Evolutionary conservation across 1,140 invertebrate species (phyloP), one percentile per base, ranked within the genome.

Genomic region (Brachionus sp.): DNA sequence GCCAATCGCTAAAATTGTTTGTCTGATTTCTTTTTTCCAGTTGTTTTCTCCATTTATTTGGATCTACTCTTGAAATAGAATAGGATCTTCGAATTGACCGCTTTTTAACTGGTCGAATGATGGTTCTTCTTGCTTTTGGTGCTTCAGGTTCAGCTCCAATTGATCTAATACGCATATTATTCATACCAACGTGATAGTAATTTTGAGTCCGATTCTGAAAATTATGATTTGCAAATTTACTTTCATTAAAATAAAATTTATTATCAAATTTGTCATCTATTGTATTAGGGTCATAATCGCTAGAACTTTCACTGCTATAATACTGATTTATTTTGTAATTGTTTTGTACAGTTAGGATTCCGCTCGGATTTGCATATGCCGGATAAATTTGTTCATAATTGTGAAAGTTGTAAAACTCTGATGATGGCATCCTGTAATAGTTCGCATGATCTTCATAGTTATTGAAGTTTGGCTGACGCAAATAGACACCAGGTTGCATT

Each of bases 341-440:
- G 23, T 62, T 62, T 16, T 80, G 50, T 23, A 62, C 16, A 25
- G 35, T 23, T 23, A 80, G 3, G 12, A 80, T 80, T 19, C 53
- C 29, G 23, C 23, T 80, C 25, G 77, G 77, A 44, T 80, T 39
- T 33, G 77, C 7, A 53, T 53, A 57, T 16, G 29, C 23, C 5
- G 70, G 42, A 46, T 50, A 50, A 62, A 66, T 80, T 39, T 80
- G 77, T n/a, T 66, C 77, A 62, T 80, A 66, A 39, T 80, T 75
- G 42, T 75, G 37, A 50, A 12, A 80, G 42, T 80, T 80, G 12
- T 25, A 64, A 9, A 80, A 33, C 1, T 66, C 77, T 6, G 46
- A 23, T 42, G 33, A 29, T 25, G 50, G 50, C 19, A 62, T 57
- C 3, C 39, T 23, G 33, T 80, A 80, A 29, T 42, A 80, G 12